Conservation (phyloP, 2,888 invertebrate species). For the Xanthostigma xanthostigma region DNA sequence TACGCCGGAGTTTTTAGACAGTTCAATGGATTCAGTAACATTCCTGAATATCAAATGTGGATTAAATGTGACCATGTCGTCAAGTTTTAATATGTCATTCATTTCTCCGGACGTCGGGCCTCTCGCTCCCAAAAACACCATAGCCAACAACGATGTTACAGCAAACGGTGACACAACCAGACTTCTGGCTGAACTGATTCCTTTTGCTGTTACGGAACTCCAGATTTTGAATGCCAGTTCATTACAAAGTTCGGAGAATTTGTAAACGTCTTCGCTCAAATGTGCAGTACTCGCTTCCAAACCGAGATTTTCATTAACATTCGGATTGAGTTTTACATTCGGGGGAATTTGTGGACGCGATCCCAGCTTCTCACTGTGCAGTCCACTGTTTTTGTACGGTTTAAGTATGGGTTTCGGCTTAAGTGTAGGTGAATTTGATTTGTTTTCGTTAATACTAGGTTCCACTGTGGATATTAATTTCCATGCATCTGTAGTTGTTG, state of each 20-base stretch:
- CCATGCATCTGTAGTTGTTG: slow-evolving; percentile 3
- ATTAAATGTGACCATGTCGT: slow-evolving; percentile 81
- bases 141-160: slow-evolving; percentile 70
- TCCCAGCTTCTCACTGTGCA: too few species aligned
- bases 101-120: slow-evolving; percentile 81
- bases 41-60: slow-evolving; percentile 77
- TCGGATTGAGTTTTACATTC: slow-evolving; percentile 35
- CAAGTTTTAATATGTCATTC: slow-evolving; percentile 71
- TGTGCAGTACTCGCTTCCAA: slow-evolving; percentile 59
- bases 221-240: slow-evolving; percentile 75
- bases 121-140: slow-evolving; percentile 77
- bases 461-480: slow-evolving; percentile 7
- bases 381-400: too few species aligned
- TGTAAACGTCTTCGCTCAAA: slow-evolving; percentile 58
- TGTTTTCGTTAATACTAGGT: not conserved
- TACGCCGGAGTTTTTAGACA: slow-evolving; percentile 51
- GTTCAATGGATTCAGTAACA: slow-evolving; percentile 65
- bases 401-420: too few species aligned
- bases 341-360: slow-evolving; percentile 21
- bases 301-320: slow-evolving; percentile 46
- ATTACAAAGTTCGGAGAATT: slow-evolving; percentile 68
- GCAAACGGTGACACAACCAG: slow-evolving; percentile 74
- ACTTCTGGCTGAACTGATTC: slow-evolving; percentile 60
- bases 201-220: slow-evolving; percentile 50
- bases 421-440: too few species aligned